Conservation (phyloP, 1,140 invertebrate genomes). For the Cylas formicarius region DNA sequence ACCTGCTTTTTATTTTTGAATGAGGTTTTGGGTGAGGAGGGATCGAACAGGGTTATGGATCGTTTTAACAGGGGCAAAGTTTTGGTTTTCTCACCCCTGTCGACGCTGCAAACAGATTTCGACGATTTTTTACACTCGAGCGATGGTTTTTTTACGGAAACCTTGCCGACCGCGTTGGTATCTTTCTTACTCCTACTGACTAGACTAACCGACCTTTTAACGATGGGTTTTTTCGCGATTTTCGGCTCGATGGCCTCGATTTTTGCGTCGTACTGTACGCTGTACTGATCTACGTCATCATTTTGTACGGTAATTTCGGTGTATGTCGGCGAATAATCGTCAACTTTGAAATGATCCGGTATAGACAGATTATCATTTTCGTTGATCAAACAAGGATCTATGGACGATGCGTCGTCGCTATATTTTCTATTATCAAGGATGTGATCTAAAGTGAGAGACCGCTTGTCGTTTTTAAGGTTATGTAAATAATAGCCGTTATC, state of each 20-base stretch:
- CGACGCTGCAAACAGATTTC: conserved; percentile 15
- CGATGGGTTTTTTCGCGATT: conserved; percentile 17
- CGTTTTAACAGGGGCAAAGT: conserved; percentile 23
- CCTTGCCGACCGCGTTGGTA: conserved; percentile 6
- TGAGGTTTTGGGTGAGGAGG: conserved; percentile 17
- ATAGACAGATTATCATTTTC: conserved; percentile 40
- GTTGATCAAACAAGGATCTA: conserved; percentile 38
- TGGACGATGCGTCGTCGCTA: conserved; percentile 31
- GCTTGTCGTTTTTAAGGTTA: conserved; percentile 10
- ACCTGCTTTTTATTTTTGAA: conserved; percentile 31
- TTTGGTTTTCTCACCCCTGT: conserved; percentile 20
- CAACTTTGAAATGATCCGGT: conserved; percentile 33
- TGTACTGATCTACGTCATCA: conserved; percentile 24
- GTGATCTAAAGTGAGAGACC: conserved; percentile 6
- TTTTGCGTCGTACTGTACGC: conserved; percentile 9
- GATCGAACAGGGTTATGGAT: conserved; percentile 26
- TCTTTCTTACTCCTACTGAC: conserved; percentile 17
- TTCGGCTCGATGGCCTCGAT: conserved; percentile 18
- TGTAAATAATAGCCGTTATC: conserved; percentile 21
- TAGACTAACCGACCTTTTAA: conserved; percentile 17
- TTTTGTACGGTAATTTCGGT: conserved; percentile 25
- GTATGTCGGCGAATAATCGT: conserved; percentile 27
- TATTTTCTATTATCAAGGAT: conserved; percentile 24
- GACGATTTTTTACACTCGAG: conserved; percentile 9
- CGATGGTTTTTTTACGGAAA: conserved; percentile 10